Evolutionary conservation across 2,797 vertebrate genomes (phyloP).

Genomic region (Myotis daubentonii): DNA sequence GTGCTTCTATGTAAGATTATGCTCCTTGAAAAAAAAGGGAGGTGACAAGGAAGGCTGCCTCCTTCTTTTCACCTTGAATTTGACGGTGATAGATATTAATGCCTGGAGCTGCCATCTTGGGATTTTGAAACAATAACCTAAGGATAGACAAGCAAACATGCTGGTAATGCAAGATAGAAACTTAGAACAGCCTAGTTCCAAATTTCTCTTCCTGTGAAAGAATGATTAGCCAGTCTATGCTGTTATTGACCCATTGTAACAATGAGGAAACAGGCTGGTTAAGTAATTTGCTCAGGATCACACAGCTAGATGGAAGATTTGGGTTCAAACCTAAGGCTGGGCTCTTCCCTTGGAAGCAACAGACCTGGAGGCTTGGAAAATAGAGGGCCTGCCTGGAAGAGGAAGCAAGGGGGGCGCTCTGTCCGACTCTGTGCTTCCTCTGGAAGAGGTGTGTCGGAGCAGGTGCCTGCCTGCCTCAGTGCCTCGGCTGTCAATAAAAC

Average conservation of each 20-base stretch:
- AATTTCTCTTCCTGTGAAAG: background rate
- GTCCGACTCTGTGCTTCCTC: slow-evolving; percentile 66
- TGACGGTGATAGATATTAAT: background rate
- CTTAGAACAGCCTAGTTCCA: background rate
- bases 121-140: background rate
- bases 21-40: slow-evolving; percentile 10
- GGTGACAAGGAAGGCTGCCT: background rate
- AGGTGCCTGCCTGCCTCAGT: slow-evolving; percentile 84
- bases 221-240: background rate
- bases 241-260: background rate
- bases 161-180: background rate
- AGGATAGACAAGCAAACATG: background rate
- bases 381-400: background rate
- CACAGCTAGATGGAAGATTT: background rate
- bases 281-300: background rate
- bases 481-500: slow-evolving; percentile 86
- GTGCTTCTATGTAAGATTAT: background rate
- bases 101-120: background rate
- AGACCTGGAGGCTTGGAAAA: background rate
- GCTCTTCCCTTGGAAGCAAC: background rate
- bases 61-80: background rate
- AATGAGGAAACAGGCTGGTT: background rate
- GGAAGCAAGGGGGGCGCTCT: slow-evolving; percentile 50
- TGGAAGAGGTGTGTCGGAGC: slow-evolving; percentile 78
- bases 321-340: background rate